A percentile compares a stretch with the other conserved stretches of the same genome.
These are phyloP conservation scores for Cryptocephalus moraei DNA, from an alignment of 2,888 invertebrate species.

Conservation along the genomic window DNA sequence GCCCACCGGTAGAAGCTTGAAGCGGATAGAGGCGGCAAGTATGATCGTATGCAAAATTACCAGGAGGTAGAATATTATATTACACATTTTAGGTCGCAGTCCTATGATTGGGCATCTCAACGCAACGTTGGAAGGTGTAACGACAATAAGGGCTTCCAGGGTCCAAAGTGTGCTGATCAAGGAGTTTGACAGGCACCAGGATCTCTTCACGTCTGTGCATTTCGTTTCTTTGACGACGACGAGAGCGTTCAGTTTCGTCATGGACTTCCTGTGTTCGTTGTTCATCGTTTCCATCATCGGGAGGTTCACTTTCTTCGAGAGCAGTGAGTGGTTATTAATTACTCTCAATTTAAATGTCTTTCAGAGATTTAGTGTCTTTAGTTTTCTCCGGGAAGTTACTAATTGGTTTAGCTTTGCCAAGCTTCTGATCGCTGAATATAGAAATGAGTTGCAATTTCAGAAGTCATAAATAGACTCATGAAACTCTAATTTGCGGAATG, in stretches of 20 bases:
- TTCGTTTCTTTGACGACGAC: conserved; percentile 25
- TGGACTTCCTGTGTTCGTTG: conserved; percentile 24
- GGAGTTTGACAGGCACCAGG: conserved; percentile 33
- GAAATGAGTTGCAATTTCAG: too few relatives aligned
- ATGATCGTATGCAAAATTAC: conserved; percentile 5
- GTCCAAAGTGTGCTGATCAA: conserved; percentile 26
- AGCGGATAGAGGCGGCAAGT: conserved; percentile 27
- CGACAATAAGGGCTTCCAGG: conserved; percentile 32
- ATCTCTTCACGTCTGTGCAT: conserved; percentile 30
- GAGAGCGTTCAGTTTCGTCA: conserved; percentile 29
- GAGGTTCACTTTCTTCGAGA: conserved; percentile 18
- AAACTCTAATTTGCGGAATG: too few relatives aligned
- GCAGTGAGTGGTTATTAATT: conserved; percentile 10
- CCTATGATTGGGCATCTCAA: conserved; percentile 34
- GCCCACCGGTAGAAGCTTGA: conserved; percentile 25
- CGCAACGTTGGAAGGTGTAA: conserved; percentile 33
- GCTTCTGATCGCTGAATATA: too few relatives aligned
- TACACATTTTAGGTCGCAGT: conserved; percentile 28
- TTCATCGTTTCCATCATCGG: conserved; percentile 19
- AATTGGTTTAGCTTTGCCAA: too few relatives aligned
- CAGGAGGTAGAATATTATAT: not conserved
- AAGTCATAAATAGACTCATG: too few relatives aligned
- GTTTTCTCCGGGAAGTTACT: too few relatives aligned
- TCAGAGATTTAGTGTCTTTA: too few relatives aligned
- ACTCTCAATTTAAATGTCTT: too few relatives aligned